These are phyloP conservation scores for Limnephilus rhombicus DNA, from an alignment of 2,888 invertebrate species.

Conservation along the genomic window DNA sequence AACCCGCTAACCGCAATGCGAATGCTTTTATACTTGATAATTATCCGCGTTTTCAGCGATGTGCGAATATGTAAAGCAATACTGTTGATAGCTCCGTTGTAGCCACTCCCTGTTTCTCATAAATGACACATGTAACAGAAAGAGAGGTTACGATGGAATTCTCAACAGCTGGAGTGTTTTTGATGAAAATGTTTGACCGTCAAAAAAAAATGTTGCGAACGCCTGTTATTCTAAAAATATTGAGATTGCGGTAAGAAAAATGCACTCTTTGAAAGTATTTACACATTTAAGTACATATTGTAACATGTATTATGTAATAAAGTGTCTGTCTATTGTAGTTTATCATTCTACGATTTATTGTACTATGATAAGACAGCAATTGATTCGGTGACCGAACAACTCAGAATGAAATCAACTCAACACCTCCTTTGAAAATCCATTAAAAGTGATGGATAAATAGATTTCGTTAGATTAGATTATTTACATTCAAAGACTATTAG, in stretches of 20 bases:
- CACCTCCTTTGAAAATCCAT: too few species aligned
- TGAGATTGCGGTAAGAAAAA: neutral
- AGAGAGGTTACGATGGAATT: neutral
- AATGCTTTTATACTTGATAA: neutral
- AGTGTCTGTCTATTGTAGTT: neutral
- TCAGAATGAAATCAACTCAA: too few species aligned
- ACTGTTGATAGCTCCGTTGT: neutral
- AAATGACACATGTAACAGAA: neutral
- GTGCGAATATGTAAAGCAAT: neutral
- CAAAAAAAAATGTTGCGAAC: neutral
- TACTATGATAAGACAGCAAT: neutral
- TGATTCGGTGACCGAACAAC: too few species aligned
- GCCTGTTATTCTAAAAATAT: neutral
- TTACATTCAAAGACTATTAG: too few species aligned
- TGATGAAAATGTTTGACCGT: neutral
- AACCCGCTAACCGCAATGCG: neutral
- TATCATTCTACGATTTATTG: neutral
- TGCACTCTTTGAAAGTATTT: neutral
- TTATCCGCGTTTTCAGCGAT: too few species aligned
- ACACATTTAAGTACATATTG: neutral
- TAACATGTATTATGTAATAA: neutral
- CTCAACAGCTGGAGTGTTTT: neutral
- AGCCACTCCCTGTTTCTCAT: neutral
- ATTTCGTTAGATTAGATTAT: too few species aligned
- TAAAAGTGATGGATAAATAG: too few species aligned